Base-by-base conservation (phyloP, 2,113 vertebrate species). In the Odontesthes bonariensis region DNA sequence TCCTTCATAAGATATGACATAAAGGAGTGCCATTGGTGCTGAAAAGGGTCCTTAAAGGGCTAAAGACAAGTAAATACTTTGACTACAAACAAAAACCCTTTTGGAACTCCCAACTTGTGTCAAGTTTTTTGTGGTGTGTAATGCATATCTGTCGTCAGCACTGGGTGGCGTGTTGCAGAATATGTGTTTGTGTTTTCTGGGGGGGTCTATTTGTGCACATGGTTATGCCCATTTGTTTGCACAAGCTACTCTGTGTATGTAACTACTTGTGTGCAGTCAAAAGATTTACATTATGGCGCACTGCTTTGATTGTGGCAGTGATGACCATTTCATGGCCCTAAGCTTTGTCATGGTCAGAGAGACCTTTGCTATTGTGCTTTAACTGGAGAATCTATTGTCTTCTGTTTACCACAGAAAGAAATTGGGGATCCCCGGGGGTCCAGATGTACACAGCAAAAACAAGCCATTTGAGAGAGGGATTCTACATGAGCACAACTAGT, bases 291-390 rank as follows among this genome's bases (percentile, higher is more conserved):
- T 12, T 52, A 77, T 75, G 80, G 77, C 38, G 53, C 59, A 66
- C 75, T 23, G 79, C 86, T 77, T 73, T 8, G 75, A 49, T 69
- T 66, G 83, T 49, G 79, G 85, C 85, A 1, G 44, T n/a, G 38
- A 52, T 78, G 92, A 88, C 90, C 88, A 72, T 10, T 53, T 66
- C 42, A 0, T 79, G 87, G 73, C 81, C 85, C 85, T 75, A 54
- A 53, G 81, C 85, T 91, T 93, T 92, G 90, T 88, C 83, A 89
- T 86, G 86, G 75, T 91, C 88, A 92, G 40, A 85, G 75, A 79
- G 75, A 79, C 82, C 86, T 82, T 73, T 67, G 79, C 69, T 54
- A 52, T 79, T 40, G 69, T n/a, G 82, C 79, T 77, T 82, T 47
- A 74, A 69, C 71, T 79, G 9, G 59, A 67, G 71, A 35, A 17